Evolutionary conservation across 2,797 vertebrate genomes (phyloP).

Genomic region (Nothura maculosa): DNA sequence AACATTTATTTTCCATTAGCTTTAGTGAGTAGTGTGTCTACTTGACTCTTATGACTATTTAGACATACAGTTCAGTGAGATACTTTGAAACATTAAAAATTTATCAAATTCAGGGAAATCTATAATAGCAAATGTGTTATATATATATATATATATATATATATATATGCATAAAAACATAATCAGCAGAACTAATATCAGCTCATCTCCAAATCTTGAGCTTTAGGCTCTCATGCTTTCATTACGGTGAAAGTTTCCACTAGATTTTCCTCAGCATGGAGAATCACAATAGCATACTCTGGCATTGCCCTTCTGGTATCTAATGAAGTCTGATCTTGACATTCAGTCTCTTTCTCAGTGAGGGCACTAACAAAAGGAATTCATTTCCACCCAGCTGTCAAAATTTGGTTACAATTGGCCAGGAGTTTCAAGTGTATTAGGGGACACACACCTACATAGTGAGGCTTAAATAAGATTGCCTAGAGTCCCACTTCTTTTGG

Average conservation of each 20-base stretch:
- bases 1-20: background rate
- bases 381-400: background rate
- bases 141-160: background rate
- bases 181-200: background rate
- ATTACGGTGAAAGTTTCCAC: background rate
- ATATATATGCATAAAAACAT: background rate
- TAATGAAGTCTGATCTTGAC: background rate
- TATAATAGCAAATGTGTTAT: background rate
- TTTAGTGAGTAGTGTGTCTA: background rate
- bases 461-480: background rate
- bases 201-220: background rate
- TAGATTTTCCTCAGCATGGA: background rate
- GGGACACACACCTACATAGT: background rate
- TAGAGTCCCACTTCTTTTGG: background rate
- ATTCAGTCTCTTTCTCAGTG: background rate
- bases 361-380: background rate
- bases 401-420: background rate
- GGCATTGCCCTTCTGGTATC: background rate
- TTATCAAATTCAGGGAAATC: conserved; percentile 10
- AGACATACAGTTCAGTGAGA: background rate
- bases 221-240: background rate
- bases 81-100: background rate
- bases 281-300: background rate
- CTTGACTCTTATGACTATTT: background rate
- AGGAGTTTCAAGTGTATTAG: background rate